Base-by-base conservation (phyloP, 1,140 invertebrate species). In the Lucilia cuprina region DNA sequence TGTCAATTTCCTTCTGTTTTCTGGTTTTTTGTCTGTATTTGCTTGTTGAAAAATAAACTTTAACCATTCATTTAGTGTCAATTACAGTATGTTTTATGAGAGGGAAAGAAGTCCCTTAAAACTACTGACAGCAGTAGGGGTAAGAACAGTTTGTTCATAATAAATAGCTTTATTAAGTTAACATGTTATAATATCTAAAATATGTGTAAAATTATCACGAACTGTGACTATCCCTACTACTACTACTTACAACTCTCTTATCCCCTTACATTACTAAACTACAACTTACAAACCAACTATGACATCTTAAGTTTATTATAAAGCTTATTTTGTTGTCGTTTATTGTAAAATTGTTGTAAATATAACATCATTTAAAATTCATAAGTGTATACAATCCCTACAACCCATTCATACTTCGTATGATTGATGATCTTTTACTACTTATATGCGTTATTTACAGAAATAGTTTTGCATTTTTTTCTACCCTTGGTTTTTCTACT, bases 31-130 rank as follows among this genome's bases (percentile, higher is more conserved):
- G 10, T 60, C 13, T n/a, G n/a, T n/a, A 60, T 17, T n/a, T 70
- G n/a, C n/a, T 70, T 70, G n/a, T 19, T 70, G 19, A 21, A 70
- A 70, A 21, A 70, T 70, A 70, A 70, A 70, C 65, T 70, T 70
- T 70, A 70, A 70, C 65, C 65, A 70, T 70, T 70, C 65, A 70
- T 70, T 70, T 70, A 70, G 65, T 70, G 65, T 70, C 65, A 70
- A 70, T 70, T 70, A 70, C 65, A 70, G n/a, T 70, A 70, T 70
- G 65, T 19, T 70, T 70, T 21, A 9, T 0, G 5, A 19, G 19
- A 70, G 8, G 21, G 19, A 19, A 21, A 21, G n/a, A 55, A 55
- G 8, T 41, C 50, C 4, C 50, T 55, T 8, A 55, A 55, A 17
- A 55, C 5, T 55, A 55, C 10, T 55, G 50, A 13, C 50, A 55